Evolutionary conservation across 2,888 invertebrate genomes (phyloP).

Genomic region (Agriotes lineatus): DNA sequence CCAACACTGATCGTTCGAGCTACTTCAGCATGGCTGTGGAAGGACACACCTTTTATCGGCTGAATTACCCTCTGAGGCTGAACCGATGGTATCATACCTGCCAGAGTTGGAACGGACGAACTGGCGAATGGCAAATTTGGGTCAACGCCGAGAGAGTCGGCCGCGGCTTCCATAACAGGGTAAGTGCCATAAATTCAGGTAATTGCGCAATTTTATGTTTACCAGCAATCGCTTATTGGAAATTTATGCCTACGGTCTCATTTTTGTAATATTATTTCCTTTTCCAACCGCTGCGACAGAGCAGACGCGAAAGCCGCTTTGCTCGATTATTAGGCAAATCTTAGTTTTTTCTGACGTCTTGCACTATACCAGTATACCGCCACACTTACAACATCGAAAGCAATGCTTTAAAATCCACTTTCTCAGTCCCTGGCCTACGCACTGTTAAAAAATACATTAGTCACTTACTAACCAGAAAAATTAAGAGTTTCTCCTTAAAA

Average conservation of each 20-base stretch:
- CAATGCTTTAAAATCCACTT: too few relatives aligned
- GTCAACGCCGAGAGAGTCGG: constrained; percentile 88
- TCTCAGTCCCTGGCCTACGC: too few relatives aligned
- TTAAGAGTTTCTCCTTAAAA: too few relatives aligned
- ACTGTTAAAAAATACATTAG: too few relatives aligned
- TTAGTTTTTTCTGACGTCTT: too few relatives aligned
- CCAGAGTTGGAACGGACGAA: constrained; percentile 89
- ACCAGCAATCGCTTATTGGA: constrained; percentile 1
- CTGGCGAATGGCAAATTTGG: constrained; percentile 93
- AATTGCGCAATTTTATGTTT: constrained; percentile 11
- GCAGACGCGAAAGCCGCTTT: background rate
- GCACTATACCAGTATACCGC: too few relatives aligned
- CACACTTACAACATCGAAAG: too few relatives aligned
- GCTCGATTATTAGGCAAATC: too few relatives aligned
- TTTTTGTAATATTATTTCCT: background rate
- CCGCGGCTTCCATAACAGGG: constrained; percentile 88
- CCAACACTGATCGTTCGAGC: constrained; percentile 84
- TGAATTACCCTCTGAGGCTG: constrained; percentile 77
- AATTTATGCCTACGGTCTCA: background rate
- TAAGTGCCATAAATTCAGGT: constrained; percentile 58
- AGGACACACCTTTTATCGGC: constrained; percentile 84
- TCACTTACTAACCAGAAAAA: too few relatives aligned
- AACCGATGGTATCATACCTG: constrained; percentile 89
- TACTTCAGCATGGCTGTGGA: constrained; percentile 86
- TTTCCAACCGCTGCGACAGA: background rate